Evolutionary conservation across 2,797 vertebrate genomes (phyloP), one percentile per base, ranked within the genome.

Genomic region (Petrocephalus schoutedeni): DNA sequence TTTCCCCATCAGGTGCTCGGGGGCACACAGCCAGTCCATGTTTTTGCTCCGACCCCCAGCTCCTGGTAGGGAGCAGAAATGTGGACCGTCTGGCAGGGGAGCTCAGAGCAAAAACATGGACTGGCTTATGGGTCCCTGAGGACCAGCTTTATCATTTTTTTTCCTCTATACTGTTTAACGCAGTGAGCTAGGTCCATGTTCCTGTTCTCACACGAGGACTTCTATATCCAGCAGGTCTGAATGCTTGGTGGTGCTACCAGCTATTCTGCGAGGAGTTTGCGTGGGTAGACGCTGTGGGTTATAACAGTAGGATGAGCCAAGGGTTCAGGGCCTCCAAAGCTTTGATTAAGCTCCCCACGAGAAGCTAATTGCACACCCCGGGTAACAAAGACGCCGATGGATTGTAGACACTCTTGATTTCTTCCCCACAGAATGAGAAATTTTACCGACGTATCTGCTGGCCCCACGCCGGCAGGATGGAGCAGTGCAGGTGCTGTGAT

Each of bases 291-390:
- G 80, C n/a, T 84, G 56, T 36, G 19, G 61, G 32, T 28, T 9
- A 32, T 21, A 28, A 5, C 53, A 19, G 19, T 41, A 14, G 32
- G 87, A n/a, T 23, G 41, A 23, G 9, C 19, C n/a, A n/a, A 23
- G 53, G 54, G 36, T 59, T 82, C 32, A 36, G 36, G 36, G 53
- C 14, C 36, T 82, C 54, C 54, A 45, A 32, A 83, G 21, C 56
- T 23, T 54, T 6, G 61, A 58, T 59, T 49, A 54, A 61, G 36
- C 54, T n/a, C 71, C 56, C 80, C 23, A 41, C n/a, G 36, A n/a
- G 16, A 64, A 77, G 14, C 87, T 64, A 88, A 84, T 84, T 88
- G 80, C 53, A 41, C 12, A 49, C 57, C 58, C 74, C 57, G 9
- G 77, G 36, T 64, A 32, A 14, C 6, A 45, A 82, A 28, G 77